Evolutionary conservation across 92 coral and sea anemone genomes (phyloP).

Genomic region (Pocillopora grandis): DNA sequence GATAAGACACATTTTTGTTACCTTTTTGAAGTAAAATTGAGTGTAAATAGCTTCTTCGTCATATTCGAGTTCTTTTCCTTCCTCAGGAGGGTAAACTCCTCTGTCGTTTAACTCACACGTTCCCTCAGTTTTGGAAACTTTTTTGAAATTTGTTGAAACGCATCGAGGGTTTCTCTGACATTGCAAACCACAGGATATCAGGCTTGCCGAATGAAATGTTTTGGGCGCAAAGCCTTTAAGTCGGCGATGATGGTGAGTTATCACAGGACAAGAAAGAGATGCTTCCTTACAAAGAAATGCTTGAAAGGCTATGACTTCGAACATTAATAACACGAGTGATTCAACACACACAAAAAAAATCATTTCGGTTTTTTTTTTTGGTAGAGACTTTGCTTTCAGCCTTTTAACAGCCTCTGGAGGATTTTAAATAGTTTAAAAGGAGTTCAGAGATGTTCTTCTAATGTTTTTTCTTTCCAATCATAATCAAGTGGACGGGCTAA

Average conservation of each 20-base stretch:
- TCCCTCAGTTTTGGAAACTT: background rate
- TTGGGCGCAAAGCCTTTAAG: background rate
- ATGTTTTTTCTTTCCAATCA: background rate
- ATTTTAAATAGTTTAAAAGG: background rate
- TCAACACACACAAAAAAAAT: background rate
- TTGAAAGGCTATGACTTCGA: background rate
- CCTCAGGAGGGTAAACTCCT: background rate
- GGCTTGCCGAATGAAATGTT: background rate
- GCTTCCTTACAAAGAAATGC: background rate
- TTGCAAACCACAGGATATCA: background rate
- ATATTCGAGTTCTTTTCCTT: slow-evolving; percentile 4
- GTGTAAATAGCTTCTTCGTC: slow-evolving; percentile 10
- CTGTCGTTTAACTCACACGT: slow-evolving; percentile 19
- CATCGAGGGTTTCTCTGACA: slow-evolving; percentile 28
- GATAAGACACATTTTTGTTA: background rate
- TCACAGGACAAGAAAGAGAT: background rate
- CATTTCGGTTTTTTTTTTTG: background rate
- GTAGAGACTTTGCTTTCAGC: background rate
- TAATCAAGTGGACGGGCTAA: too few relatives aligned
- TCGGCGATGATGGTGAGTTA: slow-evolving; percentile 14
- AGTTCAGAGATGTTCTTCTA: background rate
- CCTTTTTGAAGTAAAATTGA: background rate
- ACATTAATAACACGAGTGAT: background rate
- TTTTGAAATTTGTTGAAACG: slow-evolving; percentile 15
- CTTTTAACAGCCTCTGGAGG: background rate